A percentile compares a stretch with the other conserved stretches of the same genome.
Conservation (phyloP, 1,140 invertebrate species). For the Cydia pomonella region DNA sequence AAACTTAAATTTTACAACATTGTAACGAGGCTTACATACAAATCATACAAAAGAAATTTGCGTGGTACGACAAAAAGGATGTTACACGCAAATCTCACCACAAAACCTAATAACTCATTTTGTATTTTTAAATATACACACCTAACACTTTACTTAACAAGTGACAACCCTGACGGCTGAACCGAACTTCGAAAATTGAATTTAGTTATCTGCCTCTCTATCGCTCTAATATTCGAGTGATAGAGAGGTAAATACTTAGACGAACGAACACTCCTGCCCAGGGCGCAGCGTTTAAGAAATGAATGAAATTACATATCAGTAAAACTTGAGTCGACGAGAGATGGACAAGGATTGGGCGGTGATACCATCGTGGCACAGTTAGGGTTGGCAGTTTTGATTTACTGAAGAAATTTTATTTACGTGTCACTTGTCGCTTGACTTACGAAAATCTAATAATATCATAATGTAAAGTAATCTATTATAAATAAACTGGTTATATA, state of each 20-base stretch:
- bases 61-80: background rate
- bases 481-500: no score
- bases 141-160: background rate
- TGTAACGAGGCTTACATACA: background rate
- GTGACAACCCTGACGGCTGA: background rate
- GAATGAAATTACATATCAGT: background rate
- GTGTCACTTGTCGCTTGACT: no score
- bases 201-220: no score
- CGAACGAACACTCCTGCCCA: background rate
- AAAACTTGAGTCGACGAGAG: background rate
- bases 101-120: constrained; percentile 3
- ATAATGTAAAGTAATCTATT: no score
- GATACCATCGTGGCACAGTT: background rate
- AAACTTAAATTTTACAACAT: no score
- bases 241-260: no score
- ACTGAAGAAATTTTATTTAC: no score
- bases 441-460: no score
- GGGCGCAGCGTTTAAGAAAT: background rate
- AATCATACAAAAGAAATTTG: background rate
- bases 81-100: background rate
- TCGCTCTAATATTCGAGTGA: no score
- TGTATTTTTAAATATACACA: background rate
- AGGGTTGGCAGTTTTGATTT: background rate
- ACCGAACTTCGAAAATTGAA: no score
- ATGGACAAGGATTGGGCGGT: constrained; percentile 18